Conservation (phyloP, 2,113 vertebrate species). For the Melanostigma gelatinosum region DNA sequence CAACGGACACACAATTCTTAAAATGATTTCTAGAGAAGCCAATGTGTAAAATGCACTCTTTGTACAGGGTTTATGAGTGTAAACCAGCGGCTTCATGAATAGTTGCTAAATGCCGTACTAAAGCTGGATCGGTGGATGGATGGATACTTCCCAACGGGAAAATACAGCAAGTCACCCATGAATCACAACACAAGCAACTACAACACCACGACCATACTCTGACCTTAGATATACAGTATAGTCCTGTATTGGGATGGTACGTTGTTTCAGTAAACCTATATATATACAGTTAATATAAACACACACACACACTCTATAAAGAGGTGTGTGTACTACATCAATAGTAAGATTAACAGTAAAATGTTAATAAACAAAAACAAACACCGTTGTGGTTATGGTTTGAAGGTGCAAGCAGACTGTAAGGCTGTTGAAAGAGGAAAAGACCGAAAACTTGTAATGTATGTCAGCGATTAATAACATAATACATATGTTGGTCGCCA, state of each 20-base stretch:
- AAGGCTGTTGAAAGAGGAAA: neutral
- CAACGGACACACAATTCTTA: neutral
- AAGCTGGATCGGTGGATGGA: neutral
- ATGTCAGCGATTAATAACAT: neutral
- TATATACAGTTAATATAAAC: neutral
- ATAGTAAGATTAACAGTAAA: neutral
- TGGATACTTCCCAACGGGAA: neutral
- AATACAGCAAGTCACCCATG: neutral
- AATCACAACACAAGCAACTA: neutral
- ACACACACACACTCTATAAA: neutral
- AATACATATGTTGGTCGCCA: neutral
- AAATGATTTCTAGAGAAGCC: neutral
- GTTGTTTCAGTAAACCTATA: neutral
- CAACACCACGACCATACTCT: neutral
- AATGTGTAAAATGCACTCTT: neutral
- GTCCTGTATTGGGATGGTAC: neutral
- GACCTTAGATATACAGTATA: neutral
- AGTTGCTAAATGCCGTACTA: neutral
- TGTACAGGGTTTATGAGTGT: neutral
- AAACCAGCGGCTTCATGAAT: neutral
- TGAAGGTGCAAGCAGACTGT: neutral
- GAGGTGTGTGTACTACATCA: neutral
- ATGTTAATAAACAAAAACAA: neutral
- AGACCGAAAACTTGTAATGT: neutral
- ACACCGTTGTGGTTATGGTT: too few relatives aligned